These are phyloP conservation scores for Melanerpes aurifrons DNA, from an alignment of 2,113 vertebrate species.

Conservation along the genomic window DNA sequence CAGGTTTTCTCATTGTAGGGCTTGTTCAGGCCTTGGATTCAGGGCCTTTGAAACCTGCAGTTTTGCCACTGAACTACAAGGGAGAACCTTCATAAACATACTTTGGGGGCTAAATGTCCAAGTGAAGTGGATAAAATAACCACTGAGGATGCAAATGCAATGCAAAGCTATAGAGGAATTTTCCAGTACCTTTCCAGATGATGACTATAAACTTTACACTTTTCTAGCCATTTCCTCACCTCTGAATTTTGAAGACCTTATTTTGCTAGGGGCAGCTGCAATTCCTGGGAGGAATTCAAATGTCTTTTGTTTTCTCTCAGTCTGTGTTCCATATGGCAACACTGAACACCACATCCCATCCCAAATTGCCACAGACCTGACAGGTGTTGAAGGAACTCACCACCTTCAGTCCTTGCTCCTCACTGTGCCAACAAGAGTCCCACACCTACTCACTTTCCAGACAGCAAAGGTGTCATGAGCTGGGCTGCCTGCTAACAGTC, in stretches of 20 bases:
- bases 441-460: background rate
- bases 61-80: background rate
- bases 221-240: background rate
- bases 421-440: background rate
- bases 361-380: background rate
- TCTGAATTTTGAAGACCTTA: background rate
- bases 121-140: background rate
- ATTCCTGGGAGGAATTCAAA: fast-evolving
- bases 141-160: background rate
- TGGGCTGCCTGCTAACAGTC: background rate
- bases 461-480: background rate
- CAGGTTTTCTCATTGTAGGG: background rate
- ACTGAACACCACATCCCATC: background rate
- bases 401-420: conserved; percentile 3
- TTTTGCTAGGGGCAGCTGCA: background rate
- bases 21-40: background rate
- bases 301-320: conserved; percentile 4
- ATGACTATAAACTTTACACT: background rate
- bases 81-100: fast-evolving
- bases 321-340: background rate
- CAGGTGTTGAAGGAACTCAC: conserved; percentile 7
- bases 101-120: background rate
- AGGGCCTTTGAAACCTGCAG: background rate
- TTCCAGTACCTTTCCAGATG: background rate
- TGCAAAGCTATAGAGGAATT: background rate